Evolutionary conservation across 1,140 invertebrate species (phyloP).

Genomic region (Saccostrea cuccullata): DNA sequence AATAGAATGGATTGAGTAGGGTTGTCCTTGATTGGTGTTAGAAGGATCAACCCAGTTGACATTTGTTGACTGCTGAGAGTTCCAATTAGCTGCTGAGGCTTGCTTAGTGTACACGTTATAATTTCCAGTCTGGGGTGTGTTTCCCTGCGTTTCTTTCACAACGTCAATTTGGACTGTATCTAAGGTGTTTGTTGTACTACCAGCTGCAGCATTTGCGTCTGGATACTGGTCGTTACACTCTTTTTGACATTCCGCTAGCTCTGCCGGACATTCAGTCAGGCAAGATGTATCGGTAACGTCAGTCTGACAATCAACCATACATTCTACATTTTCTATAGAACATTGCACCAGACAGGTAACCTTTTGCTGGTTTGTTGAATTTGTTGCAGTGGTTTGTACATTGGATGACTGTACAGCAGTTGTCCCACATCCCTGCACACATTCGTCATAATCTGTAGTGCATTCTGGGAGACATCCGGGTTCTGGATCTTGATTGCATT

Average conservation of each 20-base stretch:
- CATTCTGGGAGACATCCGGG: not conserved
- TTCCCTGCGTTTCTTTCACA: not conserved
- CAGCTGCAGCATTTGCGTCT: not conserved
- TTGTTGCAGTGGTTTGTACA: not conserved
- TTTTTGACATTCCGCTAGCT: not conserved
- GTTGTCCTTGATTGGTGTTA: not conserved
- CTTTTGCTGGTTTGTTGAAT: not conserved
- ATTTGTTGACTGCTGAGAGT: not conserved
- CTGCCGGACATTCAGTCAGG: not conserved
- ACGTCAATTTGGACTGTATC: not conserved
- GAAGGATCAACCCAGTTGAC: not conserved
- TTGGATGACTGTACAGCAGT: not conserved
- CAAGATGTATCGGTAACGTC: constrained; percentile 11
- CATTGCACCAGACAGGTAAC: not conserved
- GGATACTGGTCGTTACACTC: not conserved
- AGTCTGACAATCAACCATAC: not conserved
- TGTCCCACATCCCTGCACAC: not conserved
- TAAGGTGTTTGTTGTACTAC: not conserved
- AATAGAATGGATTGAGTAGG: not conserved
- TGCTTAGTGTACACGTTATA: not conserved
- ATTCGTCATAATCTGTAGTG: not conserved
- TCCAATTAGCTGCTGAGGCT: not conserved
- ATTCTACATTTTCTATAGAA: not conserved
- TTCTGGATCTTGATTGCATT: not conserved
- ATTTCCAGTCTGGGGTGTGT: not conserved